Conservation (phyloP, 2,113 vertebrate genomes). For the Mohoua ochrocephala region DNA sequence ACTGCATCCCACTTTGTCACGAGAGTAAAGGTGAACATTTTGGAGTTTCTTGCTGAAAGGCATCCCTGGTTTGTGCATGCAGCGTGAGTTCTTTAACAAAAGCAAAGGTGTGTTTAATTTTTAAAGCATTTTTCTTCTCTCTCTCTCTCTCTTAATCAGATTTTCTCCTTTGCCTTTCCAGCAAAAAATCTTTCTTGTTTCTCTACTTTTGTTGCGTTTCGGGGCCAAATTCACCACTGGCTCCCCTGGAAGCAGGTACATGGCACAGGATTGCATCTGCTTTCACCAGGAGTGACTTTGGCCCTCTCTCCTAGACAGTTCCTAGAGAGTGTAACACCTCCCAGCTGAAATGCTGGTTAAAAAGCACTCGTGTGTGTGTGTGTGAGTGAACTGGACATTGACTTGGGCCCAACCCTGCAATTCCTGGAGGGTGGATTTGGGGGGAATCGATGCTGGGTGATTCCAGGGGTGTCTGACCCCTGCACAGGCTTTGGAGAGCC, state of each 20-base stretch:
- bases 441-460: not conserved
- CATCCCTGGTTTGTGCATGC: slow-evolving; percentile 33
- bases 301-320: not conserved
- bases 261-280: slow-evolving; percentile 26
- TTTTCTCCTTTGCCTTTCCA: not conserved
- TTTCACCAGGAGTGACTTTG: slow-evolving; percentile 59
- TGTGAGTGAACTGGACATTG: not conserved
- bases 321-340: not conserved
- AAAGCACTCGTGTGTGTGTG: not conserved
- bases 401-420: slow-evolving; percentile 35
- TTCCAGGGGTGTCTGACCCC: not conserved
- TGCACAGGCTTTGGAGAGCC: not conserved
- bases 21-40: slow-evolving; percentile 57
- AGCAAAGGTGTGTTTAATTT: not conserved
- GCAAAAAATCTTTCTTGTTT: slow-evolving; percentile 21
- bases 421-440: not conserved
- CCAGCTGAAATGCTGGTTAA: not conserved
- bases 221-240: slow-evolving; percentile 57
- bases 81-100: slow-evolving; percentile 21
- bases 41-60: slow-evolving; percentile 12
- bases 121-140: not conserved
- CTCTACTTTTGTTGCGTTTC: slow-evolving; percentile 39
- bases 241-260: slow-evolving; percentile 41
- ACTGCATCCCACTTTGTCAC: not conserved
- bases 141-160: not conserved